These are phyloP conservation scores for Thalassaphorura encarpata DNA, from an alignment of 1,140 invertebrate genomes.

Conservation along the genomic window DNA sequence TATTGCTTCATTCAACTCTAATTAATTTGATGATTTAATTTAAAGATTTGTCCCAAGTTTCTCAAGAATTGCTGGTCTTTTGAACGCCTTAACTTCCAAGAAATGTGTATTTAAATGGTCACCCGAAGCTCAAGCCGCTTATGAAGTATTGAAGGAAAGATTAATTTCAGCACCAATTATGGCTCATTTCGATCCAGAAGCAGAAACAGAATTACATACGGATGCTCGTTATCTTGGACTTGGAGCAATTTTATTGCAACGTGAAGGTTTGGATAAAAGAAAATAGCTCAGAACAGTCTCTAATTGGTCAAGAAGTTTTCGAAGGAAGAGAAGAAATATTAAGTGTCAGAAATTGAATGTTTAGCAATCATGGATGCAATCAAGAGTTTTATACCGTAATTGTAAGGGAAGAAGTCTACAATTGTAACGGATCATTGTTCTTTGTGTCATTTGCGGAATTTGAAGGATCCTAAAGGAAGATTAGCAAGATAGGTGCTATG, in stretches of 20 bases:
- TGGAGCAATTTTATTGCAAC: too few relatives aligned
- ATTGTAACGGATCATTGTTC: slow-evolving; percentile 1
- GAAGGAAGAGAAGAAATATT: not conserved
- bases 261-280: too few relatives aligned
- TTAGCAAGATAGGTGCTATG: slow-evolving; percentile 4
- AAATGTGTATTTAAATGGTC: too few relatives aligned
- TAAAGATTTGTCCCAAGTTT: slow-evolving; percentile 19
- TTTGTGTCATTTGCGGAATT: not conserved
- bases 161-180: too few relatives aligned
- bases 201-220: too few relatives aligned
- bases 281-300: too few relatives aligned
- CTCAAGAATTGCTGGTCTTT: slow-evolving; percentile 1
- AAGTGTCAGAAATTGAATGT: not conserved
- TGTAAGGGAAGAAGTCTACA: not conserved
- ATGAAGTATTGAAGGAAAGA: too few relatives aligned
- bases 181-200: too few relatives aligned
- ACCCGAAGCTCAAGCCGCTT: too few relatives aligned
- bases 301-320: not conserved
- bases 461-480: not conserved
- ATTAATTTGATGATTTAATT: too few relatives aligned
- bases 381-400: slow-evolving; percentile 1
- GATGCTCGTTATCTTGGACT: too few relatives aligned
- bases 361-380: not conserved
- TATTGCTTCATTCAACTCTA: too few relatives aligned
- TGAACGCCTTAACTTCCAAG: slow-evolving; percentile 27